A percentile compares a stretch with the other conserved stretches of the same genome.
These are phyloP conservation scores for Gambusia holbrooki DNA, from an alignment of 2,113 vertebrate genomes.

Conservation along the genomic window DNA sequence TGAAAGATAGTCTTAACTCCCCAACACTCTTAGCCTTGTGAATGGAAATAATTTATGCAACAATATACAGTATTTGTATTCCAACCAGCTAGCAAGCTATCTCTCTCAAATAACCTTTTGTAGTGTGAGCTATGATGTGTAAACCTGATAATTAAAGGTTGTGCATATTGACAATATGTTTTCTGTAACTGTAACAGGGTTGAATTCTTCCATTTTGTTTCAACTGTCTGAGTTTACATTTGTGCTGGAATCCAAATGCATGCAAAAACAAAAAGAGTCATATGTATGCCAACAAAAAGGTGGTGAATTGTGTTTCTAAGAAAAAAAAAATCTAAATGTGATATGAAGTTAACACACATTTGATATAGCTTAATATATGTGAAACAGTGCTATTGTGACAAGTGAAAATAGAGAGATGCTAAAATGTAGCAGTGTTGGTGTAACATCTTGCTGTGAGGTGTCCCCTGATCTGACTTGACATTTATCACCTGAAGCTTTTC, in stretches of 20 bases:
- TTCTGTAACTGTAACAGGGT: conserved; percentile 60
- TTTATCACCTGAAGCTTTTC: conserved; percentile 73
- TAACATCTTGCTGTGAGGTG: conserved; percentile 66
- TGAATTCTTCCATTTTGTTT: conserved; percentile 85
- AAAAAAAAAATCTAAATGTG: conserved; percentile 74
- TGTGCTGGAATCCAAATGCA: conserved; percentile 88
- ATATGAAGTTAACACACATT: conserved; percentile 79
- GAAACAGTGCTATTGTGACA: conserved; percentile 61
- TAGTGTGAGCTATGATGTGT: conserved; percentile 63
- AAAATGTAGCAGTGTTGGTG: conserved; percentile 61
- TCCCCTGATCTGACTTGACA: conserved; percentile 47
- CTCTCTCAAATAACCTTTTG: conserved; percentile 55
- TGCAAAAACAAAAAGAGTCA: conserved; percentile 82
- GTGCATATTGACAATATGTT: conserved; percentile 60
- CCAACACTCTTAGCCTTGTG: conserved; percentile 86
- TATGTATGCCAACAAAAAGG: conserved; percentile 40
- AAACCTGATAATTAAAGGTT: conserved; percentile 51
- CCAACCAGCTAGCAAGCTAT: conserved; percentile 66
- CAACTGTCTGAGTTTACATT: conserved; percentile 79
- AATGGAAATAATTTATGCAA: conserved; percentile 68
- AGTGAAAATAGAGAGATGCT: conserved; percentile 58
- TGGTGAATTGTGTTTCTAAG: conserved; percentile 37
- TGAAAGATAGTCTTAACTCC: conserved; percentile 91
- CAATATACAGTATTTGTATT: conserved; percentile 35
- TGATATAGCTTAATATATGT: conserved; percentile 45